Evolutionary conservation across 2,113 vertebrate species (phyloP).

Genomic region (Numenius arquata): DNA sequence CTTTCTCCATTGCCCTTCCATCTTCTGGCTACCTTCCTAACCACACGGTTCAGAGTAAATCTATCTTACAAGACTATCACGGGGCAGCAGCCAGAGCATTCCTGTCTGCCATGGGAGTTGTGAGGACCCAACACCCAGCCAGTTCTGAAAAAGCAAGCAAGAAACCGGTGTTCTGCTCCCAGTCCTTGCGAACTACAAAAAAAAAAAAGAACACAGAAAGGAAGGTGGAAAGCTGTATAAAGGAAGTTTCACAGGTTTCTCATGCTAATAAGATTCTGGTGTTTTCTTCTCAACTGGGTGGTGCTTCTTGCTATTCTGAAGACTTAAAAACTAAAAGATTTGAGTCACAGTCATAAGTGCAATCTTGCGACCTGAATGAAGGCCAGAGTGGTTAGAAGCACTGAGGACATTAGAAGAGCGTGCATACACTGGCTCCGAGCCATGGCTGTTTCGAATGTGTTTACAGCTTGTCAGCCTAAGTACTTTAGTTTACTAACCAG

Average conservation of each 20-base stretch:
- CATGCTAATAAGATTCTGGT: neutral
- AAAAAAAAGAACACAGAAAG: neutral
- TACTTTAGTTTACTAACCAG: conserved; percentile 32
- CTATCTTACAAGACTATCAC: neutral
- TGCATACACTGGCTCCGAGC: neutral
- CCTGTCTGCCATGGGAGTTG: neutral
- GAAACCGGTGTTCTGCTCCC: neutral
- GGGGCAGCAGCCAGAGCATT: neutral
- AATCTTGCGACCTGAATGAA: neutral
- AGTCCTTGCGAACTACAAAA: neutral
- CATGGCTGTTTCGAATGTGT: neutral
- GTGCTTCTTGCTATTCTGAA: neutral
- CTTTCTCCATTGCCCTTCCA: neutral
- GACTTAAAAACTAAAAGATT: neutral
- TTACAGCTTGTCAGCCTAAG: conserved; percentile 39
- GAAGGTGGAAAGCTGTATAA: neutral
- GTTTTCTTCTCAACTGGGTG: neutral
- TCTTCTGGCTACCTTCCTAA: neutral
- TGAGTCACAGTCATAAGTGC: neutral
- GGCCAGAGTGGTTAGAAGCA: neutral
- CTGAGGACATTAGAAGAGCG: neutral
- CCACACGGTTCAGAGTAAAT: neutral
- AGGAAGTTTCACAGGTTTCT: neutral
- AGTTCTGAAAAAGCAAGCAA: neutral
- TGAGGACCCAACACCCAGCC: neutral